Evolutionary conservation across 2,797 vertebrate genomes (phyloP).

Genomic region (Malurus leucopterus): DNA sequence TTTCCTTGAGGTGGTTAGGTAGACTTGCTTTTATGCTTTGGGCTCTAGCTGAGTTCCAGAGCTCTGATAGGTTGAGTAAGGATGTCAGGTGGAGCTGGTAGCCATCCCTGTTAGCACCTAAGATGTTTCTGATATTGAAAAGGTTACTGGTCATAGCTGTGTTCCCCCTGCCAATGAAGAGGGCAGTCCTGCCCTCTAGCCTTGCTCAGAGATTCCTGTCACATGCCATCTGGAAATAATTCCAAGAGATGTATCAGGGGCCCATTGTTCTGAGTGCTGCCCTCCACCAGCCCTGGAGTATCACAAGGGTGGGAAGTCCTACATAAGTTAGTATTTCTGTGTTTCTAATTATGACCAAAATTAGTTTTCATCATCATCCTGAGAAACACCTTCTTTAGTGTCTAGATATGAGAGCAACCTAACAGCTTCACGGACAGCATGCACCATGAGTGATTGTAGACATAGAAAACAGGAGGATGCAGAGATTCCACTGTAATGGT

Average conservation of each 20-base stretch:
- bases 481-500: background rate
- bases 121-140: background rate
- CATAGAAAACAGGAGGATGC: background rate
- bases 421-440: background rate
- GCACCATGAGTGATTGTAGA: background rate
- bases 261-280: background rate
- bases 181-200: background rate
- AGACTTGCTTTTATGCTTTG: background rate
- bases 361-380: background rate
- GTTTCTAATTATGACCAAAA: background rate
- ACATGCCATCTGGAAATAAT: background rate
- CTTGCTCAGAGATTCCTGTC: background rate
- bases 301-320: background rate
- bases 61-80: background rate
- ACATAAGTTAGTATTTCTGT: background rate
- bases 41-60: background rate
- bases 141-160: background rate
- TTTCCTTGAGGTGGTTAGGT: background rate
- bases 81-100: background rate
- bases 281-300: background rate
- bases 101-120: background rate
- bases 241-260: background rate
- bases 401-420: background rate
- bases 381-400: background rate
- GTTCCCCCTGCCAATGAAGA: background rate